These are phyloP conservation scores for Hemithea aestivaria DNA, from an alignment of 2,888 invertebrate genomes.

Conservation along the genomic window DNA sequence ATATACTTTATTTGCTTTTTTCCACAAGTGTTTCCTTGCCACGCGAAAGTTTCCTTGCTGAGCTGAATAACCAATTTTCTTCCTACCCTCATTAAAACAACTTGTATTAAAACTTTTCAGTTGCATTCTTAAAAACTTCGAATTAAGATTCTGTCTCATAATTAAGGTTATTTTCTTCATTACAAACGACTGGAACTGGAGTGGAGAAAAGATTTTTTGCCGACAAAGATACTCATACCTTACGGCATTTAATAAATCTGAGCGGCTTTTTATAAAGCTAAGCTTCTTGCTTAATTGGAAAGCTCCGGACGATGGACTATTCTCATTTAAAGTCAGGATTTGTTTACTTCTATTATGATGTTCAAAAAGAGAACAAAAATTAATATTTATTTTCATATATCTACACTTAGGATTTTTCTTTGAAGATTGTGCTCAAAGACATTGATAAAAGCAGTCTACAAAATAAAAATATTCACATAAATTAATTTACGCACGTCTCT, in stretches of 20 bases:
- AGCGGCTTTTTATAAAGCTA: conserved; percentile 23
- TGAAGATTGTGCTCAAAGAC: no score
- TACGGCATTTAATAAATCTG: conserved; percentile 29
- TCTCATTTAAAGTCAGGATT: conserved; percentile 21
- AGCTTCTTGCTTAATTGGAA: conserved; percentile 39
- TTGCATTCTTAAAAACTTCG: conserved; percentile 2
- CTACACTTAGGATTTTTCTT: no score
- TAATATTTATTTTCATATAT: no score
- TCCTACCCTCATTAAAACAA: neutral
- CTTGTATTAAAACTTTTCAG: neutral
- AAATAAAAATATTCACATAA: conserved; percentile 18
- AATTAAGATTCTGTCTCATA: conserved; percentile 2
- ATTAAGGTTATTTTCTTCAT: conserved; percentile 1
- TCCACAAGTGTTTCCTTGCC: no score
- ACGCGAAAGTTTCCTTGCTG: no score
- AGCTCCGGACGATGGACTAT: conserved; percentile 31
- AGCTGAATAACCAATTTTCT: no score
- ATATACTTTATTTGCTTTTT: no score
- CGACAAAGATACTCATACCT: conserved; percentile 13
- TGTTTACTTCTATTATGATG: neutral
- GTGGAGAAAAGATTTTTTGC: conserved; percentile 1
- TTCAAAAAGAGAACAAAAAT: no score
- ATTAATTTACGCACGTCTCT: conserved; percentile 18
- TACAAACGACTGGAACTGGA: conserved; percentile 1
- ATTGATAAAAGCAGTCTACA: neutral